phyloP scores from a whole-genome alignment of 2,113 vertebrate genomes.

The Pelecanoides urinatrix region DNA sequence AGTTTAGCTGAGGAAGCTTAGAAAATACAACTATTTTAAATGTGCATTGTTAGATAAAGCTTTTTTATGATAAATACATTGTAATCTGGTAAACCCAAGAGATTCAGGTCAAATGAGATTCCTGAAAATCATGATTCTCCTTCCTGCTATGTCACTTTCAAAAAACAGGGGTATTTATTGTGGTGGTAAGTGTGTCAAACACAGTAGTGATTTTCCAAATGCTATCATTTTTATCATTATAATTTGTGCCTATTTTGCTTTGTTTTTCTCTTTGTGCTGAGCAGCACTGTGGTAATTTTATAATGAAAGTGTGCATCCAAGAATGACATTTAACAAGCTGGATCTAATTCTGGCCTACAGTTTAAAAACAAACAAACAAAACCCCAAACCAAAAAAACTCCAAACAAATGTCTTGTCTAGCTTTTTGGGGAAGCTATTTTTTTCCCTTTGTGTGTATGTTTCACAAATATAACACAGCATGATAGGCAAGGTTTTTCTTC shows the following conservation, averaged over 20 bases:
- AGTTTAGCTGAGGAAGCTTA: neutral
- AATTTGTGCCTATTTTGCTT: neutral
- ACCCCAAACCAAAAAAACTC: neutral
- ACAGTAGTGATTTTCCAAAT: neutral
- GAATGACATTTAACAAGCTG: neutral
- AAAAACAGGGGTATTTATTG: neutral
- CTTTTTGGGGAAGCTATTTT: neutral
- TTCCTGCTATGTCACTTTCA: neutral
- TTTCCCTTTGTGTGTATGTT: neutral
- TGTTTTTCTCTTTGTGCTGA: neutral
- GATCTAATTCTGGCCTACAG: neutral
- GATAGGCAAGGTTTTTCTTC: neutral
- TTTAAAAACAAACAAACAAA: neutral
- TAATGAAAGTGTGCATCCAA: neutral
- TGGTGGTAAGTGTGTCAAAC: fast-evolving
- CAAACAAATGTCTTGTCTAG: neutral
- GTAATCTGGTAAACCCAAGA: neutral
- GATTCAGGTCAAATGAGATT: neutral
- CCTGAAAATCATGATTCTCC: neutral
- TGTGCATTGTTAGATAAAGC: neutral
- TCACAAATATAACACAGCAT: neutral
- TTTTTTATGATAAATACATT: neutral
- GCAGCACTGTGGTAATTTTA: neutral
- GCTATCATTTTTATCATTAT: neutral
- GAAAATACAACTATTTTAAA: neutral